Evolutionary conservation across 1,140 invertebrate genomes (phyloP).

Genomic region (Drosophila truncata): DNA sequence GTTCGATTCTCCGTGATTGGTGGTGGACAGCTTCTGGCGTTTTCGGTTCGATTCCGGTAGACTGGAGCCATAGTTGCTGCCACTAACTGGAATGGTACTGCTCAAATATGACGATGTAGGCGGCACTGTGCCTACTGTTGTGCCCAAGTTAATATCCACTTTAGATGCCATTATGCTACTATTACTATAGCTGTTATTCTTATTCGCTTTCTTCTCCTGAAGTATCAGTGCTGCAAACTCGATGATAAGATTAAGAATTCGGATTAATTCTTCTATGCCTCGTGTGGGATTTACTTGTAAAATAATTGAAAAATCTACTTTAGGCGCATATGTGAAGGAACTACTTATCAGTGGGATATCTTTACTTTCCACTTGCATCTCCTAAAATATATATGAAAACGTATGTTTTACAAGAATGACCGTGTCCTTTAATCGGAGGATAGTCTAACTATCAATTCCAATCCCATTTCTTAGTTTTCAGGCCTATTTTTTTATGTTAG

Average conservation of each 20-base stretch:
- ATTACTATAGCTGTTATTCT: background rate
- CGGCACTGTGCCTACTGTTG: constrained; percentile 15
- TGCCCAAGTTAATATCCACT: constrained; percentile 29
- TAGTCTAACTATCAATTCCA: background rate
- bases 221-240: constrained; percentile 1
- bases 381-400: constrained; percentile 44
- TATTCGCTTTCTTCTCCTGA: constrained; percentile 3
- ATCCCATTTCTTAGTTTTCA: background rate
- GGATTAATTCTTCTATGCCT: constrained; percentile 1
- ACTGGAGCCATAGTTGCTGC: constrained; percentile 1
- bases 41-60: constrained; percentile 24
- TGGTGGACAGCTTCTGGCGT: constrained; percentile 29
- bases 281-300: constrained; percentile 23
- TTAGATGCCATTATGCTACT: constrained; percentile 58
- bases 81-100: background rate
- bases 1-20: constrained; percentile 2
- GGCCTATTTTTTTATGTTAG: background rate
- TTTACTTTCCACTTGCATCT: constrained; percentile 64
- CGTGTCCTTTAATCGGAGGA: background rate
- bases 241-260: background rate
- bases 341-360: constrained; percentile 63
- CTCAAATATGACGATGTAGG: constrained; percentile 10
- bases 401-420: constrained; percentile 5
- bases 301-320: constrained; percentile 33
- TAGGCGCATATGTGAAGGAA: constrained; percentile 60